Conservation (phyloP, 1,140 invertebrate species). For the Heterodera schachtii region DNA sequence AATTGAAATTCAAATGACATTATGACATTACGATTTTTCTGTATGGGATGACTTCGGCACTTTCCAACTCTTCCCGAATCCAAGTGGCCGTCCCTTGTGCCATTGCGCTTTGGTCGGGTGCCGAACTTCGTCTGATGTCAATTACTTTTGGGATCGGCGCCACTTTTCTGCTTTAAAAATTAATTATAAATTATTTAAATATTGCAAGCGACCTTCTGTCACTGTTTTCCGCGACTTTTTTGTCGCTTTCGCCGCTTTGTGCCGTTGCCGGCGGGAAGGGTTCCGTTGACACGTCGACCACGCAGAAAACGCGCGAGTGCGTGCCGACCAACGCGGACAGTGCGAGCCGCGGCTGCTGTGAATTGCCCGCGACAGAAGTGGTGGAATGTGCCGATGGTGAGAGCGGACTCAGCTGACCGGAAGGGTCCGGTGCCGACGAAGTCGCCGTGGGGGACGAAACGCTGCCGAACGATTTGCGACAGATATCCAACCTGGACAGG, state of each 20-base stretch:
- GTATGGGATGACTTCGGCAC: slow-evolving; percentile 44
- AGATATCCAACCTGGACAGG: slow-evolving; percentile 14
- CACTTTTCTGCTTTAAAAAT: neutral
- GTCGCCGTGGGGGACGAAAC: neutral
- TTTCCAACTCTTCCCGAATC: slow-evolving; percentile 46
- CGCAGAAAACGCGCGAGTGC: slow-evolving; percentile 12
- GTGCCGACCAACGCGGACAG: slow-evolving; percentile 12
- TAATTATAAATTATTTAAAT: slow-evolving; percentile 21
- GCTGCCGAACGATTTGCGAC: neutral
- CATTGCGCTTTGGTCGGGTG: slow-evolving; percentile 38
- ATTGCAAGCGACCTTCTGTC: slow-evolving; percentile 1
- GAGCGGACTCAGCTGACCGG: too few relatives aligned
- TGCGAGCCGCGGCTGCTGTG: neutral
- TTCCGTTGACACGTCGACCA: slow-evolving; percentile 14
- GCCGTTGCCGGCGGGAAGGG: neutral
- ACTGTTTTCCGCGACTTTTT: neutral
- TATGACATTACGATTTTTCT: slow-evolving; percentile 35
- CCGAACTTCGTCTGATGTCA: slow-evolving; percentile 42
- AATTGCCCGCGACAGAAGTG: neutral
- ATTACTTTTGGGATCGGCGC: neutral
- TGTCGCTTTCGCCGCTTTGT: neutral
- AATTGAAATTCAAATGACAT: slow-evolving; percentile 30
- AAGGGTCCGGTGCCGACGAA: too few relatives aligned
- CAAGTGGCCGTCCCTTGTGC: slow-evolving; percentile 34
- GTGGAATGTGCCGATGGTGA: neutral